phyloP scores from a whole-genome alignment of 2,888 invertebrate genomes.

The Drosophila pseudotalamancana region DNA sequence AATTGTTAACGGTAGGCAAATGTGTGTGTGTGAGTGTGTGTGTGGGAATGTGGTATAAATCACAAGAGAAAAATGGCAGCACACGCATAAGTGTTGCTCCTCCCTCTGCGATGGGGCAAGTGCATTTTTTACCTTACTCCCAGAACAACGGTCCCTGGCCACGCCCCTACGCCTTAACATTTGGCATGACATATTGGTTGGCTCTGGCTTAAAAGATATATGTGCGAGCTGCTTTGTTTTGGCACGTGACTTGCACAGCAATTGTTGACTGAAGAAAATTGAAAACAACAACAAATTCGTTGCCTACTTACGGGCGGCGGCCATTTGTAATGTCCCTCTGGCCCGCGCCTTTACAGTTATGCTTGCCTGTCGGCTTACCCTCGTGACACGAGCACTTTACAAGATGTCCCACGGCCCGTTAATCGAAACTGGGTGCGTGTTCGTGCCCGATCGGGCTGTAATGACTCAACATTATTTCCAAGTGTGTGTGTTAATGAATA shows the following conservation, averaged over 20 bases:
- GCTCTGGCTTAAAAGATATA: slow-evolving; percentile 30
- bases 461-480: too few species aligned
- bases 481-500: too few species aligned
- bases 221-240: slow-evolving; percentile 23
- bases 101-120: slow-evolving; percentile 11
- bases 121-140: slow-evolving; percentile 32
- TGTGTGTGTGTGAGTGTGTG: slow-evolving; percentile 33
- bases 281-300: slow-evolving; percentile 66
- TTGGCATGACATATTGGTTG: slow-evolving; percentile 49
- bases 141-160: neutral
- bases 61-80: slow-evolving; percentile 37
- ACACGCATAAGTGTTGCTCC: slow-evolving; percentile 13
- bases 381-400: slow-evolving; percentile 4
- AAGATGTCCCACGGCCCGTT: neutral
- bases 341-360: slow-evolving; percentile 13
- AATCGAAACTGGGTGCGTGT: neutral
- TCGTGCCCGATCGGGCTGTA: too few species aligned
- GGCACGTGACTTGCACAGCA: slow-evolving; percentile 70
- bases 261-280: slow-evolving; percentile 60
- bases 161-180: neutral
- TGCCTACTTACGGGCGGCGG: slow-evolving; percentile 58
- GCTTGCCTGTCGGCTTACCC: neutral
- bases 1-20: slow-evolving; percentile 68
- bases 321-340: slow-evolving; percentile 29
- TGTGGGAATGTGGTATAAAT: slow-evolving; percentile 65